A percentile compares a stretch with the other conserved stretches of the same genome.
Conservation (phyloP, 2,888 invertebrate genomes). For the Stramonita haemastoma region DNA sequence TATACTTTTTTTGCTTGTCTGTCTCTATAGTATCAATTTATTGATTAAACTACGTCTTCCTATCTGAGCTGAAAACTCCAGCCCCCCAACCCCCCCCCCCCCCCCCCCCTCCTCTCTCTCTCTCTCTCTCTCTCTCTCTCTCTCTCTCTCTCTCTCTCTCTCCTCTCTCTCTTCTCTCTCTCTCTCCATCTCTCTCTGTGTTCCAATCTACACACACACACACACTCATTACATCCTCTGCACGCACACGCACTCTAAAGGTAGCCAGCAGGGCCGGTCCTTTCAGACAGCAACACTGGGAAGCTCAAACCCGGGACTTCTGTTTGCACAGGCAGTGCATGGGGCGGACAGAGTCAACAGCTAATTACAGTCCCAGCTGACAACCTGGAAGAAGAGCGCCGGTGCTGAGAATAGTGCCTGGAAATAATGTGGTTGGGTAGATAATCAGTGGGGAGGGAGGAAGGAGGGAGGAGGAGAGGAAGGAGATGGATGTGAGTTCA, state of each 20-base stretch:
- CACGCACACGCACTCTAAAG: neutral
- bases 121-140: no score
- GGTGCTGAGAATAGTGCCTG: neutral
- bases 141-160: no score
- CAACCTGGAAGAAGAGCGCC: neutral
- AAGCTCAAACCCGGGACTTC: neutral
- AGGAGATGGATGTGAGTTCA: neutral
- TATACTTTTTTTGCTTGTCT: no score
- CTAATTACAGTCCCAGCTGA: neutral
- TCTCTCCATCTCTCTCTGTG: no score
- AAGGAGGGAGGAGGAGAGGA: neutral
- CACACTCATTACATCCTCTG: neutral
- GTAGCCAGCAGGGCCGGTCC: neutral
- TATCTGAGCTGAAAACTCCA: no score
- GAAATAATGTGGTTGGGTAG: neutral
- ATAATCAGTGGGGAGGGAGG: neutral
- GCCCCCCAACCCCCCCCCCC: no score
- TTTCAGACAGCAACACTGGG: neutral
- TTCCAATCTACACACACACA: neutral
- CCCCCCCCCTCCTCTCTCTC: no score
- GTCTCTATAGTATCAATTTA: no score
- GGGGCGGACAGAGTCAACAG: conserved; percentile 2
- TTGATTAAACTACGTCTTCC: no score
- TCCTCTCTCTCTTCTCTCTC: no score
- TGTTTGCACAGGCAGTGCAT: neutral